Base-by-base conservation (phyloP, 23 tunicate species). In the Clavelina lepadiformis region DNA sequence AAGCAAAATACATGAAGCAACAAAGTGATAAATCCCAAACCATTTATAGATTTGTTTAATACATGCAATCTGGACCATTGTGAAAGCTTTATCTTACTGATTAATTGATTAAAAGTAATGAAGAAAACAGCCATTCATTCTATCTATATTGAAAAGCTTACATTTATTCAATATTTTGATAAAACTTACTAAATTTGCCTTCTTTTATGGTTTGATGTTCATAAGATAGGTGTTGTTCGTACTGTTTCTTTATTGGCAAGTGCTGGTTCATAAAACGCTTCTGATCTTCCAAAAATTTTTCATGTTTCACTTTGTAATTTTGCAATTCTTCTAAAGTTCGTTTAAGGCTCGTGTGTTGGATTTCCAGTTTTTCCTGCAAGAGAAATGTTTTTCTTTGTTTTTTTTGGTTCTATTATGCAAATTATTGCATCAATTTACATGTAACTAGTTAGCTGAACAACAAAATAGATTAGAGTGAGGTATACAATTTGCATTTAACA, bases 281-380 rank as follows among this genome's bases (percentile, higher is more conserved):
- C 49, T 82, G 81, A 20, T 50, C 38, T 46, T 82, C 70, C 5
- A 54, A 37, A 41, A 66, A 83, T 21, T 58, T 63, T 30, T 91
- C 91, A 31, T 91, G 98, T 34, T 69, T 75, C 13, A 36, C 72
- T 69, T 81, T 83, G 63, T 83, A 85, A 30, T 65, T 65, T 46
- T 84, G 80, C 33, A 93, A 62, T 57, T 93, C 98, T 37, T 61
- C 26, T 35, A 93, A 58, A 25, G 98, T 93, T 15, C 93, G 72
- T 41, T 93, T 86, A 25, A 93, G 36, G 60, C 93, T 83, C 63
- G 66, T 56, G 50, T 83, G 93, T 56, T 93, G 98, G 22, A 61
- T 72, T 62, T 93, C 98, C 41, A 93, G 65, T 51, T 93, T 93
- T 45, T 72, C 74, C 88, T 93, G 70, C 11, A 28, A 38, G 33